Evolutionary conservation across 2,797 vertebrate species (phyloP).

Genomic region (Darevskia nairensis): DNA sequence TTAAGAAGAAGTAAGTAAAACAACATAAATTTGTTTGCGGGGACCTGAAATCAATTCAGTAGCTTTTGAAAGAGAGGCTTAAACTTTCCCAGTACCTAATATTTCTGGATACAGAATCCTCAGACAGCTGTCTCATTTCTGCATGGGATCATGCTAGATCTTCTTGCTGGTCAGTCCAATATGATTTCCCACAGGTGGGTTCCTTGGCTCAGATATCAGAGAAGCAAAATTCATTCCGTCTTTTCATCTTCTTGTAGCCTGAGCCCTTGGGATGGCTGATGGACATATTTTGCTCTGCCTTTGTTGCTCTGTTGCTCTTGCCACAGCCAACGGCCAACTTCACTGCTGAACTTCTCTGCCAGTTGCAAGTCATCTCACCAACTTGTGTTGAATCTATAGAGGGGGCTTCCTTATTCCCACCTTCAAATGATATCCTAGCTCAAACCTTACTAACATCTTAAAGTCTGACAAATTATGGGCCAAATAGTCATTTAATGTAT

Average conservation of each 20-base stretch:
- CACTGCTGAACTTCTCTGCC: neutral
- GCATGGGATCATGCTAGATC: neutral
- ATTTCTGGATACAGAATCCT: neutral
- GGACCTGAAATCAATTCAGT: neutral
- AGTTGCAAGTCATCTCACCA: too few species aligned
- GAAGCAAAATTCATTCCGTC: neutral
- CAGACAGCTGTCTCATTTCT: neutral
- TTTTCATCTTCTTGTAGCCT: slow-evolving; percentile 19
- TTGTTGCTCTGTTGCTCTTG: neutral
- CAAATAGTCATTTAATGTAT: neutral
- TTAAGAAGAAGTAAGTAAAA: slow-evolving; percentile 4
- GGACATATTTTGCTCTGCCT: neutral
- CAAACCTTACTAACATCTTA: neutral
- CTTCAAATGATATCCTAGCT: neutral
- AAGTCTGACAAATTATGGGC: neutral
- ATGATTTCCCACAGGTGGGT: neutral
- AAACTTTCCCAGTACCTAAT: neutral
- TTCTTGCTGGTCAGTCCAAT: neutral
- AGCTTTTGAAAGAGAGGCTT: neutral
- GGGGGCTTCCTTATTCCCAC: neutral
- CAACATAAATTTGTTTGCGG: neutral
- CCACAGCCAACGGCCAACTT: neutral
- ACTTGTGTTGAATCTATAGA: neutral
- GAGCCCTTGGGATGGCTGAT: neutral
- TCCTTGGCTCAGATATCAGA: neutral